Conservation (phyloP, 2,113 vertebrate genomes). For the Cheilinus undulatus region DNA sequence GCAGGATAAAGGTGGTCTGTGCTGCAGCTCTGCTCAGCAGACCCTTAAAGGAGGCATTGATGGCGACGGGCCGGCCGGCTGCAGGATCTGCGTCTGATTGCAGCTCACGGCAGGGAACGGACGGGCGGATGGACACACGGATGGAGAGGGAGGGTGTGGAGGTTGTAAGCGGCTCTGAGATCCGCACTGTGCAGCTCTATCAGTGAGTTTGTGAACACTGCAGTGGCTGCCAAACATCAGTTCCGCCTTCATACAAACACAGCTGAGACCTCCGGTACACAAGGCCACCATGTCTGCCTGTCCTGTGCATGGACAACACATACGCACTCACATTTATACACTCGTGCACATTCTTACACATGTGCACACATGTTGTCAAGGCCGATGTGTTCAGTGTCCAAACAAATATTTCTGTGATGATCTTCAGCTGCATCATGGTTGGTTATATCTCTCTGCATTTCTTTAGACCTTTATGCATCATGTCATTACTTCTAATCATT, state of each 20-base stretch:
- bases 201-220: constrained; percentile 16
- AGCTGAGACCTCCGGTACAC: constrained; percentile 33
- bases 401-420: not conserved
- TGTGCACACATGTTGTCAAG: not conserved
- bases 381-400: constrained; percentile 4
- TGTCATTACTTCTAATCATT: no score
- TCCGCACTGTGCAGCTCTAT: constrained; percentile 18
- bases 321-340: not conserved
- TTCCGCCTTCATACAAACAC: constrained; percentile 32
- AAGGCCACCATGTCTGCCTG: constrained; percentile 15
- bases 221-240: constrained; percentile 29
- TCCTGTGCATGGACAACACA: constrained; percentile 1
- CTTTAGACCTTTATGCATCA: no score
- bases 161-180: constrained; percentile 13
- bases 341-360: not conserved
- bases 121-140: not conserved
- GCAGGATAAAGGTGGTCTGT: constrained; percentile 84
- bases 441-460: no score
- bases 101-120: constrained; percentile 10
- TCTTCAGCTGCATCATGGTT: not conserved
- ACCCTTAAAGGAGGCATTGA: constrained; percentile 84
- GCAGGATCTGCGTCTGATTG: constrained; percentile 39
- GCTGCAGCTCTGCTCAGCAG: constrained; percentile 70
- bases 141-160: constrained; percentile 4
- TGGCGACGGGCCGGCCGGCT: constrained; percentile 52